Conservation (phyloP, 2,797 vertebrate species). For the Enoplosus armatus region DNA sequence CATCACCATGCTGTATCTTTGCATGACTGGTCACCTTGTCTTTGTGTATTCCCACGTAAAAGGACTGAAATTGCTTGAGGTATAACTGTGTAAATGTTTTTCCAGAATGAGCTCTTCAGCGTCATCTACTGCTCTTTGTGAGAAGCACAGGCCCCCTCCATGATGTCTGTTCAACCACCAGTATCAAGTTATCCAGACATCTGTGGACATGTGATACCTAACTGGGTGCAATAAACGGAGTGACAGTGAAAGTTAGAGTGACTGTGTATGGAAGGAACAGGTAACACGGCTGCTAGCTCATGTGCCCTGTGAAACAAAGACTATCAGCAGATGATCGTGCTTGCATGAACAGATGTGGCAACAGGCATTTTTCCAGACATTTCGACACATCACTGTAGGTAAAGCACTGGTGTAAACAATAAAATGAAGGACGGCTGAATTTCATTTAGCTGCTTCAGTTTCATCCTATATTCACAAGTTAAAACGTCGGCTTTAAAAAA, state of each 20-base stretch:
- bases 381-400: not conserved
- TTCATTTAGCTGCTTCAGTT: not conserved
- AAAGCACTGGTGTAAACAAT: not conserved
- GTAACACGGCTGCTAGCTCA: not conserved
- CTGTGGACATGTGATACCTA: constrained; percentile 25
- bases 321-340: not conserved
- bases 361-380: not conserved
- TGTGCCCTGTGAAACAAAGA: not conserved
- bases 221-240: not conserved
- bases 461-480: no score
- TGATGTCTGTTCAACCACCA: constrained; percentile 12
- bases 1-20: not conserved
- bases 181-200: constrained; percentile 19
- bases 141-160: constrained; percentile 13
- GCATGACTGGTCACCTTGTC: not conserved
- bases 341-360: not conserved
- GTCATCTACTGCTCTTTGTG: constrained; percentile 50
- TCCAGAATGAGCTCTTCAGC: constrained; percentile 35
- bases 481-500: no score
- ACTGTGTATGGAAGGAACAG: not conserved
- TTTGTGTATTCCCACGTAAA: not conserved
- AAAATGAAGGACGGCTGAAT: constrained; percentile 1
- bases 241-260: constrained; percentile 6
- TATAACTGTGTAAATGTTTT: not conserved
- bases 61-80: not conserved